Evolutionary conservation across 2,888 invertebrate genomes (phyloP), one percentile per base, ranked within the genome.

Genomic region (Patella depressa): DNA sequence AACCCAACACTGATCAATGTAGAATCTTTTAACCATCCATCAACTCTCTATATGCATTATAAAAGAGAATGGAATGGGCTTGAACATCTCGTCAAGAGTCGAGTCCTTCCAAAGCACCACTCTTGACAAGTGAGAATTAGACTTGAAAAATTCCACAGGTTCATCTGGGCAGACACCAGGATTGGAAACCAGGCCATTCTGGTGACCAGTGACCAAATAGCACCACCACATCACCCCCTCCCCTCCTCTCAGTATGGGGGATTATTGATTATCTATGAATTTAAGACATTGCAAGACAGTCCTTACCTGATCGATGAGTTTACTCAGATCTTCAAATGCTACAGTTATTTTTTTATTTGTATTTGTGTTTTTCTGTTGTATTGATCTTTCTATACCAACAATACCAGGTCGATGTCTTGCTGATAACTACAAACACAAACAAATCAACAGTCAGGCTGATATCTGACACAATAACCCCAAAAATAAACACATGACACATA

Each of bases 311-410:
- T 94, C 94, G 96, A 99, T 99, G 3, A 99, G 93, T 87, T 97
- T 96, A 88, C 93, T 96, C 76, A 99, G 94, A 92, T 99, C 99
- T 92, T 98, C 96, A 92, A 99, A 99, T 2, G 99, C 99, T 84
- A 95, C 93, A 19, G 94, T 95, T 85, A 99, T 99, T 89, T 96
- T 97, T 88, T 96, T 95, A 92, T 98, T 97, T 0, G 98, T 97
- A 70, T 95, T 96, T 91, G 96, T 95, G 73, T 97, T 96, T 89
- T 96, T 96, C 89, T 97, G 96, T 88, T 97, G 95, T 81, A 99
- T 94, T 86, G 96, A 95, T 86, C 97, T 94, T 92, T 99, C 99
- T 85, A 99, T 99, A 2, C 99, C 99, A 71, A 96, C 96, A 88
- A 99, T 99, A 73, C 99, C 99, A 45, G 92, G 88, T 55, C 92